Evolutionary conservation across 1,140 invertebrate species (phyloP), one percentile per base, ranked within the genome.

Genomic region (Drosophila eugracilis): DNA sequence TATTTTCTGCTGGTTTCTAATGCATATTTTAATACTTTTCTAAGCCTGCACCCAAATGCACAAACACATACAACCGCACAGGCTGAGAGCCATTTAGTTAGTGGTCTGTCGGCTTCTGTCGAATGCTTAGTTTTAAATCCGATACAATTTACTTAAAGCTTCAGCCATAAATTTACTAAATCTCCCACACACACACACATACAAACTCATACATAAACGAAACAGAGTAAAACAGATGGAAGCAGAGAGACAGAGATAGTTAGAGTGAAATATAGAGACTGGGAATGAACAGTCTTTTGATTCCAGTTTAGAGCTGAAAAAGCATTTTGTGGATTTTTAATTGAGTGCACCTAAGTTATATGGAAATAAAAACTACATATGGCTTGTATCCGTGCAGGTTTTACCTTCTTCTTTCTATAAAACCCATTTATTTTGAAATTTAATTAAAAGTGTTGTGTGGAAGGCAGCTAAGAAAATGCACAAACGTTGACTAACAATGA

Each of bases 61-160:
- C 1, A 32, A 9, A 37, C 30, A 57, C 52, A 32, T 3, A 28
- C 14, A n/a, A 6, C 32, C 22, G n/a, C 22, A 48, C 22, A 48
- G 34, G 17, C 44, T 21, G 44, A 78, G 70, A 75, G 65, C 65
- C 76, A 85, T 84, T 84, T 85, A 80, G 80, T 84, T 73, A 50
- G 80, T 85, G 79, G 70, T 63, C 70, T 48, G 57, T 42, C 44
- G 69, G 50, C 58, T 71, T 36, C 52, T 70, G 58, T 49, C 10
- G 52, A 85, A 76, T 76, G 71, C 80, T 67, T 76, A 79, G 76
- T 73, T 67, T 73, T 76, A 84, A 84, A 60, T 76, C 80, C 65
- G 70, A 75, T 75, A 79, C 80, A 83, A 84, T 85, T 84, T 83
- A 71, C 50, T 85, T 85, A 54, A 84, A 85, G 65, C 76, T 55